These are phyloP conservation scores for Dicrostonyx torquatus DNA, from an alignment of 2,797 vertebrate species.

Conservation along the genomic window DNA sequence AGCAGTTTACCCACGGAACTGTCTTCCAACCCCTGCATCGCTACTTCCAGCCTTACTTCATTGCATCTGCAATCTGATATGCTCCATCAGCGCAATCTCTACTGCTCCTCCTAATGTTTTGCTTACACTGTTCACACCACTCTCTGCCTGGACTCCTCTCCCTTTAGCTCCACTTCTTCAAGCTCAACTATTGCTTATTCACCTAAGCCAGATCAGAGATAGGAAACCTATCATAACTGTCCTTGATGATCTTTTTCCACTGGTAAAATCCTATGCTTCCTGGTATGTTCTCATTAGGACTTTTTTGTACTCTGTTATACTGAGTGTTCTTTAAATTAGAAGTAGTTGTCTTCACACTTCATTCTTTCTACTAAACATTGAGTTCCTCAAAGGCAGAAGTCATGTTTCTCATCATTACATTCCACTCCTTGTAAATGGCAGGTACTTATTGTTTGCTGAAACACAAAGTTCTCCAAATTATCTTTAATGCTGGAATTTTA, in stretches of 20 bases:
- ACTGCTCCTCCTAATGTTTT: constrained; percentile 13
- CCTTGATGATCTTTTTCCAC: neutral
- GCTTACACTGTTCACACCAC: neutral
- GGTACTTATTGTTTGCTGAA: constrained; percentile 9
- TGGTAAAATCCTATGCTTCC: constrained; percentile 33
- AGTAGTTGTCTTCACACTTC: constrained; percentile 16
- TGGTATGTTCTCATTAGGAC: neutral
- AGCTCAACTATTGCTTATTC: neutral
- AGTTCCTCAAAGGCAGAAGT: constrained; percentile 31
- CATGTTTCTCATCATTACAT: constrained; percentile 30
- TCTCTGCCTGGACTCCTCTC: constrained; percentile 28
- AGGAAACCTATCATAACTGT: neutral
- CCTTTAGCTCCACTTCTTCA: neutral
- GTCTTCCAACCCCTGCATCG: neutral
- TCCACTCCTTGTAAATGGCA: neutral
- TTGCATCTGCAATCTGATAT: neutral
- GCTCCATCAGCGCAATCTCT: constrained; percentile 11
- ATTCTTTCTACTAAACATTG: neutral
- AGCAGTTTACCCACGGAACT: neutral
- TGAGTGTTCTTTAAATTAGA: neutral
- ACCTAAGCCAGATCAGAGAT: constrained; percentile 19
- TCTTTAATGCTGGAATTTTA: constrained; percentile 49
- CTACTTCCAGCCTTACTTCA: constrained; percentile 20
- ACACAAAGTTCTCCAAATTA: constrained; percentile 7
- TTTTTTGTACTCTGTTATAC: constrained; percentile 29